A percentile compares a stretch with the other conserved stretches of the same genome.
Evolutionary conservation across 2,888 invertebrate genomes (phyloP).

Genomic region (Aromia moschata): DNA sequence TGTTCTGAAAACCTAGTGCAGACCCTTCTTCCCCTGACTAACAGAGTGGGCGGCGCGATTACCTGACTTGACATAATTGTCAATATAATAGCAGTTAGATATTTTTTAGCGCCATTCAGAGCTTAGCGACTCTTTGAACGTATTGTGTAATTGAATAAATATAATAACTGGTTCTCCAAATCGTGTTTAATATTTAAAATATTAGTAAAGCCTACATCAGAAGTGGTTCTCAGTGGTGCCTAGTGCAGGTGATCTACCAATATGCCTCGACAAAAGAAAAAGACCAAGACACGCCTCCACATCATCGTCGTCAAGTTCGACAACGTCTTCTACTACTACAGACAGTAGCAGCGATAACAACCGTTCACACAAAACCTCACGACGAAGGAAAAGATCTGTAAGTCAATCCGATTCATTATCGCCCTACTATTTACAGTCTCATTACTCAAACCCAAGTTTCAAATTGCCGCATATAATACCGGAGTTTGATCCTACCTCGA

Average conservation of each 20-base stretch:
- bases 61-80: background rate
- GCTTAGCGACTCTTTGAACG: background rate
- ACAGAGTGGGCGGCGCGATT: background rate
- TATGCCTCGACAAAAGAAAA: constrained; percentile 1
- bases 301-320: background rate
- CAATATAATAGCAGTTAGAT: background rate
- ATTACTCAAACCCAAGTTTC: background rate
- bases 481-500: constrained; percentile 1
- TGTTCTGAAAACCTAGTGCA: background rate
- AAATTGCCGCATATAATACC: background rate
- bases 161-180: background rate
- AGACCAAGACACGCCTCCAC: background rate
- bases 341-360: constrained; percentile 1
- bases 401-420: constrained; percentile 1
- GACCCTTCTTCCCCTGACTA: background rate
- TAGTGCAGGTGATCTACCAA: background rate
- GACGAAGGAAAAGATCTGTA: constrained; percentile 2
- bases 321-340: background rate
- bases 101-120: background rate
- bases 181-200: background rate
- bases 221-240: constrained; percentile 2
- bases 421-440: background rate
- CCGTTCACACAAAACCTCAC: background rate
- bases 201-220: background rate
- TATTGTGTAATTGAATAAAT: background rate